phyloP scores from a whole-genome alignment of 1,140 invertebrate genomes.

The Contarinia nasturtii region DNA sequence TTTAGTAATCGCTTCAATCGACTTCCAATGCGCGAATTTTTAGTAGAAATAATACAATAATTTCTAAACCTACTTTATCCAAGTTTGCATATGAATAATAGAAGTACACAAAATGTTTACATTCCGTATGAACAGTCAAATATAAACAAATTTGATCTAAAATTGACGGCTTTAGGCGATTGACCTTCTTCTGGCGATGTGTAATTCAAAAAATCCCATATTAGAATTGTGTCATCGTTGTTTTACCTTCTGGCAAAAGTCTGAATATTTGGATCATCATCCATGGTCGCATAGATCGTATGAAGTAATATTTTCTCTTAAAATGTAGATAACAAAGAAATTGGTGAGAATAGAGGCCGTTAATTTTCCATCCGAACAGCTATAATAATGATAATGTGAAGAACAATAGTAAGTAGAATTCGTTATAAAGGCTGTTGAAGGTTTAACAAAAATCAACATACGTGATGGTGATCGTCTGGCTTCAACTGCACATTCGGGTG shows the following conservation, averaged over 20 bases:
- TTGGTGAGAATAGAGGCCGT: background rate
- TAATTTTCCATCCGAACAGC: slow-evolving; percentile 1
- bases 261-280: background rate
- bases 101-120: too few species aligned
- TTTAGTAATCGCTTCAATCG: too few species aligned
- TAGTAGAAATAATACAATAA: too few species aligned
- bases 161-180: too few species aligned
- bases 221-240: slow-evolving; percentile 88
- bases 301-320: background rate
- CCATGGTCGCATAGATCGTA: background rate
- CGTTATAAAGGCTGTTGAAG: background rate
- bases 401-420: background rate
- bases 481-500: slow-evolving; percentile 12
- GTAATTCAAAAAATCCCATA: slow-evolving; percentile 97
- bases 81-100: too few species aligned
- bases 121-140: too few species aligned
- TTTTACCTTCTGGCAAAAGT: background rate
- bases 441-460: slow-evolving; percentile 16
- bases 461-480: slow-evolving; percentile 32
- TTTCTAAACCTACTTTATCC: too few species aligned
- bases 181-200: slow-evolving; percentile 29
- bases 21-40: too few species aligned
- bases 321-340: background rate
- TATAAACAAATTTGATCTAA: too few species aligned
- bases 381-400: background rate